A percentile compares a stretch with the other conserved stretches of the same genome.
phyloP scores from a whole-genome alignment of 1,140 invertebrate species.

The Hyles vespertilio region DNA sequence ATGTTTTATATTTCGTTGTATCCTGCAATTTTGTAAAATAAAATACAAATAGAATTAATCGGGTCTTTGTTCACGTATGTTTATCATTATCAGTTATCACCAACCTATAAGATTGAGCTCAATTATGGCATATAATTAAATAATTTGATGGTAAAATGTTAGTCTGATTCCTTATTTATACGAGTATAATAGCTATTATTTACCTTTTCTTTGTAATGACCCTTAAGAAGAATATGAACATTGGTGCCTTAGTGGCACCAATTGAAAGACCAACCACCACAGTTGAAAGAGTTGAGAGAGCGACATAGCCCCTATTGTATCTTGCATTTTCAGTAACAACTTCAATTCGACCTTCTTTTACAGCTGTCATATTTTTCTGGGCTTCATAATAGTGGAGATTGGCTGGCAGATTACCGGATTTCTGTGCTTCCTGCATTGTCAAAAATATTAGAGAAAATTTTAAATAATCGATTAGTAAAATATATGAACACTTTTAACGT shows the following conservation, averaged over 20 bases:
- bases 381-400: constrained; percentile 94
- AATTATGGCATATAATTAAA: neutral
- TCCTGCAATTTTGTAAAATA: constrained; percentile 3
- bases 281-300: constrained; percentile 95
- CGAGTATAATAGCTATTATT: neutral
- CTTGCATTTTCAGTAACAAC: constrained; percentile 84
- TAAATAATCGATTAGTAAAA: too few species aligned
- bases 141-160: neutral
- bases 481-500: too few species aligned
- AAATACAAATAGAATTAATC: constrained; percentile 29
- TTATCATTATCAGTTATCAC: too few species aligned
- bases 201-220: constrained; percentile 48
- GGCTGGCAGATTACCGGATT: constrained; percentile 86
- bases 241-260: too few species aligned
- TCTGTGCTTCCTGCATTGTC: too few species aligned
- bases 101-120: too few species aligned
- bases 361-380: constrained; percentile 83
- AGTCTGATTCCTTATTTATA: too few species aligned
- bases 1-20: constrained; percentile 6
- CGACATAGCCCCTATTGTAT: constrained; percentile 89
- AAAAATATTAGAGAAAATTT: too few species aligned
- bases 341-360: constrained; percentile 83
- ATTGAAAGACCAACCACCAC: too few species aligned
- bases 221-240: constrained; percentile 89
- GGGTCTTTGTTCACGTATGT: too few species aligned